Conservation (phyloP, 2,113 vertebrate species). For the Pituophis catenifer region DNA sequence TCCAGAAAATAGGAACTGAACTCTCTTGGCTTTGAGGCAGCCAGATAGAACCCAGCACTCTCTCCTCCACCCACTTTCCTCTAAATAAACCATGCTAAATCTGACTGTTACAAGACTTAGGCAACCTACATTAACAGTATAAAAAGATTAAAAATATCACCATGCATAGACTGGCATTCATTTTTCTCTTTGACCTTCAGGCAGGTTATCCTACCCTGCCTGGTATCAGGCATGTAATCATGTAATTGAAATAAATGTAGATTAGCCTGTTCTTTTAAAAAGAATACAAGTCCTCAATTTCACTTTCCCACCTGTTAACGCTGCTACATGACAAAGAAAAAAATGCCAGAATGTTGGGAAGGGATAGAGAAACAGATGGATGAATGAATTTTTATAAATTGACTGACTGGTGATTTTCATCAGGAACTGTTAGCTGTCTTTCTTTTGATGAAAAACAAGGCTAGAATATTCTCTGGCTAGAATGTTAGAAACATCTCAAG, state of each 20-base stretch:
- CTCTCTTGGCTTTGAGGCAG: neutral
- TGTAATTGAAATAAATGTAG: neutral
- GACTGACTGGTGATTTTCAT: neutral
- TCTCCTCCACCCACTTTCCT: no score
- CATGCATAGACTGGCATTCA: neutral
- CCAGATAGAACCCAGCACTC: neutral
- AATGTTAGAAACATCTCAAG: neutral
- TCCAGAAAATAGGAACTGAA: neutral
- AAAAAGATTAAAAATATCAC: neutral
- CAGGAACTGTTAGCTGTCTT: neutral
- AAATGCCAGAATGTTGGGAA: neutral
- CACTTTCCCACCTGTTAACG: neutral
- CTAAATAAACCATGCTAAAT: neutral
- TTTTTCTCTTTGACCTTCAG: neutral
- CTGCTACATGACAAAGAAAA: neutral
- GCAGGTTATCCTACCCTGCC: neutral
- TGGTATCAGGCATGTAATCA: neutral
- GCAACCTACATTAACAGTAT: neutral
- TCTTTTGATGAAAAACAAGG: neutral
- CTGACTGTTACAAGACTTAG: neutral
- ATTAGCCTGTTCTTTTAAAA: neutral
- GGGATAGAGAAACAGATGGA: neutral
- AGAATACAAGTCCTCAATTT: neutral
- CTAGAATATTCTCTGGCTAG: neutral
- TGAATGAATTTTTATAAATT: neutral